Conservation (phyloP, 2,888 invertebrate genomes). For the Idaea dimidiata region DNA sequence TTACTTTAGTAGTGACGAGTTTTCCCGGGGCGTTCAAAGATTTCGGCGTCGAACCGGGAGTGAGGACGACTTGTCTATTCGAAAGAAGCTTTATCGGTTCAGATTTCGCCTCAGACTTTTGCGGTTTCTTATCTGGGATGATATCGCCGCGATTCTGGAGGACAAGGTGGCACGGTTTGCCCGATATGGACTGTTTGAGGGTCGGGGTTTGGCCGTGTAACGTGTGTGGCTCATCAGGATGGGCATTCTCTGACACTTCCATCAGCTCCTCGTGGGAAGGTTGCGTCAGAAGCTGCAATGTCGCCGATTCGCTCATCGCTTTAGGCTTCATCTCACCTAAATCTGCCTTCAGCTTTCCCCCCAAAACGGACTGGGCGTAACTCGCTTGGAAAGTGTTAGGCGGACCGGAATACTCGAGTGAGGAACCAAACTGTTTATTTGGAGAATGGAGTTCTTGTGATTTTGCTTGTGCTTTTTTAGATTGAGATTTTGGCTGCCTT, state of each 20-base stretch:
- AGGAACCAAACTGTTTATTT: slow-evolving; percentile 52
- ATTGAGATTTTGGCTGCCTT: slow-evolving; percentile 45
- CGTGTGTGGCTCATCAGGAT: slow-evolving; percentile 54
- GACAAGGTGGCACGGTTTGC: slow-evolving; percentile 68
- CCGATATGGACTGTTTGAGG: slow-evolving; percentile 46
- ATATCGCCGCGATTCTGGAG: slow-evolving; percentile 63
- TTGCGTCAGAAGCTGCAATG: slow-evolving; percentile 65
- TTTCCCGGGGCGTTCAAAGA: slow-evolving; percentile 58
- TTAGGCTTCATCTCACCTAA: slow-evolving; percentile 60
- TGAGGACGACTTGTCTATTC: slow-evolving; percentile 65
- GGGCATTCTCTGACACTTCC: slow-evolving; percentile 50
- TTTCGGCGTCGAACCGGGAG: slow-evolving; percentile 61
- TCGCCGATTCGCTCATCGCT: slow-evolving; percentile 60
- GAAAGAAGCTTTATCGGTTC: slow-evolving; percentile 68
- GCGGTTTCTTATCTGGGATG: slow-evolving; percentile 57
- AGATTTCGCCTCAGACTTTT: slow-evolving; percentile 65
- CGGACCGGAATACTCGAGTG: slow-evolving; percentile 60
- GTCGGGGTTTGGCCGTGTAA: slow-evolving; percentile 56
- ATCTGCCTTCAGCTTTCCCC: slow-evolving; percentile 59
- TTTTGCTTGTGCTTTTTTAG: slow-evolving; percentile 60
- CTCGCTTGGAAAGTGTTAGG: slow-evolving; percentile 73
- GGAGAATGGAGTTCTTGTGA: slow-evolving; percentile 54
- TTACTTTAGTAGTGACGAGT: slow-evolving; percentile 70
- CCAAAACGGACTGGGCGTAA: slow-evolving; percentile 69
- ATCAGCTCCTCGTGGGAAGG: slow-evolving; percentile 55